phyloP scores from a whole-genome alignment of 2,113 vertebrate genomes.

The Haliaeetus leucogaster region DNA sequence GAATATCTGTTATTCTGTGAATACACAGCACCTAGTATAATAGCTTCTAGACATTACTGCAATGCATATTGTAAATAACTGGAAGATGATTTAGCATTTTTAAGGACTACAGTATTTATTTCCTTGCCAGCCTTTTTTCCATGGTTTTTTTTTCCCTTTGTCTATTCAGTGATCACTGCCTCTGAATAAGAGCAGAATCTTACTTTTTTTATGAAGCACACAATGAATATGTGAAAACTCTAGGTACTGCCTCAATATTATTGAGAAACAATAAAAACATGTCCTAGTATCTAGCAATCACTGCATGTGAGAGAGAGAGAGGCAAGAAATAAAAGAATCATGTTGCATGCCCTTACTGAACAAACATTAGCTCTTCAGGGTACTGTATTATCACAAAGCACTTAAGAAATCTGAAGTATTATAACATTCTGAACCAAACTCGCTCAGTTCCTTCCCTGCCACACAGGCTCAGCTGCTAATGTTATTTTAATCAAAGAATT shows the following conservation, averaged over 20 bases:
- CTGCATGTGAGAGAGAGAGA: not conserved
- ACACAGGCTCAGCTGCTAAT: not conserved
- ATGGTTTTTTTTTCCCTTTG: not conserved
- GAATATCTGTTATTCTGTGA: not conserved
- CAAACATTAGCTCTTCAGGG: constrained; percentile 34
- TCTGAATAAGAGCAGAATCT: not conserved
- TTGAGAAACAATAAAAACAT: constrained; percentile 51
- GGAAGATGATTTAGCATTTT: not conserved
- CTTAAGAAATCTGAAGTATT: constrained; percentile 15
- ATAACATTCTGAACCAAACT: not conserved
- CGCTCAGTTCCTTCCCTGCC: not conserved
- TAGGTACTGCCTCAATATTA: not conserved
- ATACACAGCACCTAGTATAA: not conserved
- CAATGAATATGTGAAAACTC: constrained; percentile 33
- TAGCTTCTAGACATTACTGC: not conserved
- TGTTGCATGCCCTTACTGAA: constrained; percentile 11
- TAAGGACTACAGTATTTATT: not conserved
- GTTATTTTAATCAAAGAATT: constrained; percentile 51
- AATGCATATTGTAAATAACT: not conserved
- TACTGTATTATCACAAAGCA: constrained; percentile 27
- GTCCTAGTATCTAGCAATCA: constrained; percentile 11
- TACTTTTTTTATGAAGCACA: constrained; percentile 24
- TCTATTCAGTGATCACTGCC: not conserved
- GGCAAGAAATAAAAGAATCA: constrained; percentile 43
- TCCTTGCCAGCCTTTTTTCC: not conserved